Evolutionary conservation across 1,140 invertebrate genomes (phyloP).

Genomic region (Brachionus koreanus): DNA sequence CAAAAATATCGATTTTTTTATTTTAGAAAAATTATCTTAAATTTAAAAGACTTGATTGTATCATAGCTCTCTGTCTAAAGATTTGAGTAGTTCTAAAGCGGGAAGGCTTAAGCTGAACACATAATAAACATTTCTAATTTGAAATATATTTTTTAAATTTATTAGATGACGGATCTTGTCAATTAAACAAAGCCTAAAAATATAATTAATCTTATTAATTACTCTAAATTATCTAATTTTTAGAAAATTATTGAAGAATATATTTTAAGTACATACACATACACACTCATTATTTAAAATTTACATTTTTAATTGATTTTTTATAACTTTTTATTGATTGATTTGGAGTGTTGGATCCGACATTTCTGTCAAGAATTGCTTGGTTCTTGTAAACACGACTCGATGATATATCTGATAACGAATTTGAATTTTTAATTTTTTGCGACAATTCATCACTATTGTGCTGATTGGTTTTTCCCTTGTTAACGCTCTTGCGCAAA

Average conservation of each 20-base stretch:
- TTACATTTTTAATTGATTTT: not conserved
- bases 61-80: not conserved
- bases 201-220: not conserved
- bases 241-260: not conserved
- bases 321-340: not conserved
- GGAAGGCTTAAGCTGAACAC: not conserved
- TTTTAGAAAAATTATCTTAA: not conserved
- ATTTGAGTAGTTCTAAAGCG: not conserved
- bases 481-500: not conserved
- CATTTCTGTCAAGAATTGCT: not conserved
- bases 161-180: not conserved
- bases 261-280: no score
- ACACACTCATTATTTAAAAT: not conserved
- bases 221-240: not conserved
- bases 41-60: not conserved
- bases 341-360: not conserved
- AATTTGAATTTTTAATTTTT: not conserved
- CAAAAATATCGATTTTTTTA: not conserved
- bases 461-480: not conserved
- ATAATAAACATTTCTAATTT: not conserved
- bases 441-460: not conserved
- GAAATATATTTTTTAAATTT: not conserved
- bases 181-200: not conserved
- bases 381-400: not conserved
- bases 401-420: not conserved